phyloP scores from a whole-genome alignment of 2,888 invertebrate genomes.

The Siphlonurus alternatus region DNA sequence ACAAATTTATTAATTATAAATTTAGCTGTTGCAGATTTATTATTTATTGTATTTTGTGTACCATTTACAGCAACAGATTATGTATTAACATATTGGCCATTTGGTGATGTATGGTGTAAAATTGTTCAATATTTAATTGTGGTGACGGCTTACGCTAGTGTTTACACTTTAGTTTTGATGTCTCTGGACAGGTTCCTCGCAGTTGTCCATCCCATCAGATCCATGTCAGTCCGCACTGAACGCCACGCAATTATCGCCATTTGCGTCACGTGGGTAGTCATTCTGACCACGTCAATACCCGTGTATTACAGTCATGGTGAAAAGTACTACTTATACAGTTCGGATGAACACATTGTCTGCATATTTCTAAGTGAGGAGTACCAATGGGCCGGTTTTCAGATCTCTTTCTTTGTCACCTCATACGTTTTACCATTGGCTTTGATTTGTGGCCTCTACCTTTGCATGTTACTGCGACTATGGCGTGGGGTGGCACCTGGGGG shows the following conservation, averaged over 20 bases:
- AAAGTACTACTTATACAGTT: conserved; percentile 43
- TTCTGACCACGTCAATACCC: conserved; percentile 60
- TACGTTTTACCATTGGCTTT: conserved; percentile 75
- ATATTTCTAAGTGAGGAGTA: conserved; percentile 40
- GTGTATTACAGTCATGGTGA: conserved; percentile 62
- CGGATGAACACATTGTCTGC: conserved; percentile 47
- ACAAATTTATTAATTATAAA: conserved; percentile 86
- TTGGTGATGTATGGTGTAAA: conserved; percentile 80
- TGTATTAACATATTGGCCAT: conserved; percentile 75
- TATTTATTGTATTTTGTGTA: conserved; percentile 85
- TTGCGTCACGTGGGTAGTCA: conserved; percentile 61
- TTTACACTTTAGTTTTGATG: conserved; percentile 88
- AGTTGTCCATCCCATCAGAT: conserved; percentile 81
- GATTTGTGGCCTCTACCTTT: conserved; percentile 73
- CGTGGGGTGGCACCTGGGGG: conserved; percentile 63
- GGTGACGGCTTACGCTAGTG: conserved; percentile 83
- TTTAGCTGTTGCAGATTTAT: conserved; percentile 73
- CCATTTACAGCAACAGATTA: conserved; percentile 88
- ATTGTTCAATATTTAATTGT: conserved; percentile 81
- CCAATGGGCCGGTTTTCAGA: conserved; percentile 34
- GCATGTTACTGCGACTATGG: conserved; percentile 79
- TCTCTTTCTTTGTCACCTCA: conserved; percentile 73
- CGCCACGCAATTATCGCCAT: conserved; percentile 65
- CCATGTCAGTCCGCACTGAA: conserved; percentile 69
- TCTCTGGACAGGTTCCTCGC: conserved; percentile 67